Evolutionary conservation across 2,113 vertebrate genomes (phyloP).

Genomic region (Spheniscus mendiculus): DNA sequence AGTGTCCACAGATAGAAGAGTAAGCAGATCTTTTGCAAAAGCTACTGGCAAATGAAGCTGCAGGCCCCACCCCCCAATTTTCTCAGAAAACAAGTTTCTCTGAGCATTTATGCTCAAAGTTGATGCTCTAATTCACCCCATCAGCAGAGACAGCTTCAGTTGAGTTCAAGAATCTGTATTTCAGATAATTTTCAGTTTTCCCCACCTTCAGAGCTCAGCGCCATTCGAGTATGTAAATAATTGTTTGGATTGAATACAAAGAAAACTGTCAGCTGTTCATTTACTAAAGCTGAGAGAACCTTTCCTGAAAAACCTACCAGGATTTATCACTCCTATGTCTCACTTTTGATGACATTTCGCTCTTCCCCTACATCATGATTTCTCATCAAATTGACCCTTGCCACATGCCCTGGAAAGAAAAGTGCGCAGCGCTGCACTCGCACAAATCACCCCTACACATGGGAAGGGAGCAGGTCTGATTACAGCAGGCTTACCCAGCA

Average conservation of each 20-base stretch:
- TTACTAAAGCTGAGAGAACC: not conserved
- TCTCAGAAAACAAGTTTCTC: not conserved
- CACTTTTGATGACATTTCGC: not conserved
- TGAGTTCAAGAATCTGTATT: not conserved
- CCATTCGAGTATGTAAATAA: not conserved
- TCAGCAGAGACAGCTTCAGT: not conserved
- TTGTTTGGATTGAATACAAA: not conserved
- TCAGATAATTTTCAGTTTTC: not conserved
- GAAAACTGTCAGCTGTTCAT: not conserved
- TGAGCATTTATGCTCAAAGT: not conserved
- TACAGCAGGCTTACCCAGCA: not conserved
- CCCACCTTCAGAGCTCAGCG: not conserved
- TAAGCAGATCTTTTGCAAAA: not conserved
- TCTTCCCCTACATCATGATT: not conserved
- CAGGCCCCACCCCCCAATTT: not conserved
- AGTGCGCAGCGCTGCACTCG: rapidly evolving
- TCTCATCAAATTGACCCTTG: not conserved
- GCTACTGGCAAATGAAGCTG: not conserved
- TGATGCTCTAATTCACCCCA: not conserved
- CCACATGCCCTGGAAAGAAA: not conserved
- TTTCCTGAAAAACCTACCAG: not conserved
- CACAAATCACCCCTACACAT: too few relatives aligned
- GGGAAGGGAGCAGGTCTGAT: not conserved
- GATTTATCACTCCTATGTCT: not conserved
- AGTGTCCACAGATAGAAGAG: not conserved